These are phyloP conservation scores for Colletes collaris DNA, from an alignment of 2,888 invertebrate species.

Conservation along the genomic window DNA sequence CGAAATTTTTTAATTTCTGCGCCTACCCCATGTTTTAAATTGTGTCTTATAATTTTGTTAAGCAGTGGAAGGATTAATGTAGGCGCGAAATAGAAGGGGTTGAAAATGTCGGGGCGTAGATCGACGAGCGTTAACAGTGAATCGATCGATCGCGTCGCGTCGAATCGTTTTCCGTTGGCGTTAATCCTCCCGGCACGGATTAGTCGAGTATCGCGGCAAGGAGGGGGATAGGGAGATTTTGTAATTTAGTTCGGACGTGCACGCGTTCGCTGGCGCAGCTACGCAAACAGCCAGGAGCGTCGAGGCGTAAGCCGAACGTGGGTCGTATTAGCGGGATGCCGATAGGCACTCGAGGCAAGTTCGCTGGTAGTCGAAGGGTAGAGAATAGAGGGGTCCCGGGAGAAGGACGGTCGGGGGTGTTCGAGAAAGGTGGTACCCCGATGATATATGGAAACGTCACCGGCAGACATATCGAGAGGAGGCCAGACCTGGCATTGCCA, in stretches of 20 bases:
- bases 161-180: background rate
- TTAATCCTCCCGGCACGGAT: background rate
- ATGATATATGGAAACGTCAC: slow-evolving; percentile 82
- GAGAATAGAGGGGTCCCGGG: slow-evolving; percentile 54
- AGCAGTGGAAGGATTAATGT: too few species aligned
- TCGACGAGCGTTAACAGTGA: background rate
- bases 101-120: background rate
- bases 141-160: background rate
- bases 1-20: too few species aligned
- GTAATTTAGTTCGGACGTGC: background rate
- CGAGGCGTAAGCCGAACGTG: slow-evolving; percentile 19
- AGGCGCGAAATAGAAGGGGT: too few species aligned
- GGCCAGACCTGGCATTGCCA: slow-evolving; percentile 63
- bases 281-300: slow-evolving; percentile 29
- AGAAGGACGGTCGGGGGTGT: slow-evolving; percentile 66
- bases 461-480: slow-evolving; percentile 81
- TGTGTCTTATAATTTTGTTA: too few species aligned
- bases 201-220: background rate
- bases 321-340: slow-evolving; percentile 74
- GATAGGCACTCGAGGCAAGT: slow-evolving; percentile 79
- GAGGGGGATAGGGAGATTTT: background rate
- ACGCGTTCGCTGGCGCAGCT: slow-evolving; percentile 8
- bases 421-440: slow-evolving; percentile 72
- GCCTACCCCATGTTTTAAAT: too few species aligned
- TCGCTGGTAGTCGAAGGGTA: slow-evolving; percentile 62